These are phyloP conservation scores for Hylaea fasciaria DNA, from an alignment of 2,888 invertebrate genomes.

Conservation along the genomic window DNA sequence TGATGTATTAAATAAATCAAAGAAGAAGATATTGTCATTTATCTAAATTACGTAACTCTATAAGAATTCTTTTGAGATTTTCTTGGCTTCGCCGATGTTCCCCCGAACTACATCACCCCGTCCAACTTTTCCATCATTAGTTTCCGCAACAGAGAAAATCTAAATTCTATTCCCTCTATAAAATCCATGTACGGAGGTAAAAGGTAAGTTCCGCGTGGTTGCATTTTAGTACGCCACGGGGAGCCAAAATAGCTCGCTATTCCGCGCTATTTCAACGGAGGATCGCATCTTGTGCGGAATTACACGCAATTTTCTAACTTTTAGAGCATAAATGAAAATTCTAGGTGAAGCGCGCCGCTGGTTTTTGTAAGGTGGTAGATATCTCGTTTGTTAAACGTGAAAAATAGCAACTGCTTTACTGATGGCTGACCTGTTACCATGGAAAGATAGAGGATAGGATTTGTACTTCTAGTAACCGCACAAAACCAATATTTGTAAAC, in stretches of 20 bases:
- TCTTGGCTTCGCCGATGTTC: background rate
- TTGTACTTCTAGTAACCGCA: too few relatives aligned
- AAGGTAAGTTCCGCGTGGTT: conserved; percentile 42
- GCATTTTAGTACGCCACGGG: conserved; percentile 42
- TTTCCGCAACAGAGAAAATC: conserved; percentile 39
- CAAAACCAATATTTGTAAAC: too few relatives aligned
- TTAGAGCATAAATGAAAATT: conserved; percentile 42
- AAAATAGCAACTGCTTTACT: background rate
- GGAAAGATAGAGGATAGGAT: too few relatives aligned
- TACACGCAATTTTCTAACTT: conserved; percentile 46
- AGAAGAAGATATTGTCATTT: background rate
- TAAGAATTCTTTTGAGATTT: background rate
- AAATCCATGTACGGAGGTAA: conserved; percentile 37
- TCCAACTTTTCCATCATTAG: conserved; percentile 37
- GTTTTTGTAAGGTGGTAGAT: conserved; percentile 21
- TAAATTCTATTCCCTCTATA: conserved; percentile 42
- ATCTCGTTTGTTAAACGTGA: background rate
- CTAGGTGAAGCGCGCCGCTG: conserved; percentile 34
- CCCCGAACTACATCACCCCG: background rate
- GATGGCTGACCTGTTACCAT: too few relatives aligned
- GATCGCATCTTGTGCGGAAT: conserved; percentile 43
- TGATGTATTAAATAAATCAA: too few relatives aligned
- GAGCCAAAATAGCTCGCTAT: conserved; percentile 40
- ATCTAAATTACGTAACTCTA: background rate
- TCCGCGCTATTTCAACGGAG: conserved; percentile 37